phyloP scores from a whole-genome alignment of 2,888 invertebrate species.

The Maniola hyperantus region DNA sequence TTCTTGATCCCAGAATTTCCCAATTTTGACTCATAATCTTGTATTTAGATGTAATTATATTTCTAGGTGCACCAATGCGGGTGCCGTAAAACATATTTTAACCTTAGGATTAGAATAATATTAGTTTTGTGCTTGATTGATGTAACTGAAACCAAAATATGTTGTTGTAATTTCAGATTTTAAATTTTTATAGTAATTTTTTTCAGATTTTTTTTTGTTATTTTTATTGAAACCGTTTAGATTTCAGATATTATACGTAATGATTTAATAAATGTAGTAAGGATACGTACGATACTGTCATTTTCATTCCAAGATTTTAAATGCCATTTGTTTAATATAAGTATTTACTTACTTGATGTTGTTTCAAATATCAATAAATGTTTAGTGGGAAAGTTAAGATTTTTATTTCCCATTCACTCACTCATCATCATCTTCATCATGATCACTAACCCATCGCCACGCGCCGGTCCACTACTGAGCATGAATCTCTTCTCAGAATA shows the following conservation, averaged over 20 bases:
- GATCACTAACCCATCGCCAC: too few species aligned
- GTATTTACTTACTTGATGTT: slow-evolving; percentile 14
- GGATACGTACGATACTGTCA: background rate
- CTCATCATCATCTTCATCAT: too few species aligned
- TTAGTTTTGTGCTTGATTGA: background rate
- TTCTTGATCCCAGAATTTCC: too few species aligned
- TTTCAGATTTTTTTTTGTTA: slow-evolving; percentile 1
- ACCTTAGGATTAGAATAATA: background rate
- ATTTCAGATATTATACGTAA: slow-evolving; percentile 11
- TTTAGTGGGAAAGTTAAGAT: slow-evolving; percentile 5
- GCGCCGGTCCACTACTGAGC: too few species aligned
- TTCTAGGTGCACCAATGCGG: too few species aligned
- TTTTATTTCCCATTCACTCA: slow-evolving; percentile 1
- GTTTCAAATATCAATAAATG: slow-evolving; percentile 28
- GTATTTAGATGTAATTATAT: too few species aligned
- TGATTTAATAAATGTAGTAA: background rate
- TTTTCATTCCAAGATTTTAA: slow-evolving; percentile 6
- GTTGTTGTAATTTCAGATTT: slow-evolving; percentile 11
- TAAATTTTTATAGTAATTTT: background rate
- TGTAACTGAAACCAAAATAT: slow-evolving; percentile 20
- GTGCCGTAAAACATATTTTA: too few species aligned
- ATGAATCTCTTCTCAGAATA: too few species aligned
- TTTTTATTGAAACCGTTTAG: slow-evolving; percentile 16
- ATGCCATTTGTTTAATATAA: background rate
- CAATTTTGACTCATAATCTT: too few species aligned